phyloP scores from a whole-genome alignment of 2,888 invertebrate genomes.

The Dexiosoma caninum region DNA sequence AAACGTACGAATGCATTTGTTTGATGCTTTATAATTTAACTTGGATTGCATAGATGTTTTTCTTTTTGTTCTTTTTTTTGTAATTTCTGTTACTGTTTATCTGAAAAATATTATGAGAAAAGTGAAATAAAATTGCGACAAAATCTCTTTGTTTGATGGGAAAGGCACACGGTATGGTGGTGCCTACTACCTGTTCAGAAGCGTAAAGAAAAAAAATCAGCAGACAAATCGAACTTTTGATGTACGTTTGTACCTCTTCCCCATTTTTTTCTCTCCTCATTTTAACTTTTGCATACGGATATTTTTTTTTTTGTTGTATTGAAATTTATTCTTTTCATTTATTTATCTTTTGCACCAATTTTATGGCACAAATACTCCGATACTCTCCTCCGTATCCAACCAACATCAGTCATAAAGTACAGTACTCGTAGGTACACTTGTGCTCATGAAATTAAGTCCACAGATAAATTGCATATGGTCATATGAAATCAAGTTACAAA shows the following conservation, averaged over 20 bases:
- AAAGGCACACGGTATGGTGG: too few relatives aligned
- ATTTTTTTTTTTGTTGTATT: constrained; percentile 43
- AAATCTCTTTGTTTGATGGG: constrained; percentile 59
- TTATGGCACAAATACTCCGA: constrained; percentile 41
- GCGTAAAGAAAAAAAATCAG: constrained; percentile 29
- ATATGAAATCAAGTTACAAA: too few relatives aligned
- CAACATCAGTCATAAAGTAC: not conserved
- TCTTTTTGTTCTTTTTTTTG: constrained; percentile 20
- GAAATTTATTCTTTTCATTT: constrained; percentile 26
- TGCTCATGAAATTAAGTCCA: too few relatives aligned
- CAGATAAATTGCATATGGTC: too few relatives aligned
- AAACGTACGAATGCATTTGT: not conserved
- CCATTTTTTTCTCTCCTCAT: not conserved
- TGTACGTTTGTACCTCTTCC: constrained; percentile 4
- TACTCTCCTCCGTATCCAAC: constrained; percentile 12
- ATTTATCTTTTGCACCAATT: constrained; percentile 58
- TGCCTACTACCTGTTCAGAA: constrained; percentile 4
- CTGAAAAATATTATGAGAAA: not conserved
- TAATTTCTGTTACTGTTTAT: too few relatives aligned
- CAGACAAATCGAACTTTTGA: constrained; percentile 21
- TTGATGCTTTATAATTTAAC: constrained; percentile 13
- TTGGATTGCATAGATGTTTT: constrained; percentile 1
- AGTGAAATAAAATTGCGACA: constrained; percentile 52
- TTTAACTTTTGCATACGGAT: not conserved
- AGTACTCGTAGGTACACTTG: not conserved